A percentile compares a stretch with the other conserved stretches of the same genome.
phyloP scores from a whole-genome alignment of 2,113 vertebrate genomes.

The Indri indri region DNA sequence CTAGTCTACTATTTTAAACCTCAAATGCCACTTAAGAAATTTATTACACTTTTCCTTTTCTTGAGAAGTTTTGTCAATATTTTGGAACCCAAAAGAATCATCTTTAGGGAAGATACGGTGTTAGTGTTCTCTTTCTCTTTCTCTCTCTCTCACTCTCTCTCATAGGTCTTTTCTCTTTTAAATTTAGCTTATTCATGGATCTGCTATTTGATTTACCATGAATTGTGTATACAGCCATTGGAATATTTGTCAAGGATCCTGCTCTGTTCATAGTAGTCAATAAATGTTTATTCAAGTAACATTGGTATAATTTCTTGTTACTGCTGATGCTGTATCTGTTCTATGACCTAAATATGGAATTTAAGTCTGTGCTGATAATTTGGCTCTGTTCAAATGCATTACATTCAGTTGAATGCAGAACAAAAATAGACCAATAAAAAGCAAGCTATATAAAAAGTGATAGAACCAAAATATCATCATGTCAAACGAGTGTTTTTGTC shows the following conservation, averaged over 20 bases:
- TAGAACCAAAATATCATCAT: conserved; percentile 54
- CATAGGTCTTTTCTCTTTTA: background rate
- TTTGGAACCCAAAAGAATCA: background rate
- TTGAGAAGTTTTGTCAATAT: background rate
- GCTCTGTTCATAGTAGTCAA: background rate
- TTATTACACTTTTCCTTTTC: background rate
- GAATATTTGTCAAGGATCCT: background rate
- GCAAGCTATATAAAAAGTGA: conserved; percentile 22
- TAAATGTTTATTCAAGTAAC: background rate
- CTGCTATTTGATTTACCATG: background rate
- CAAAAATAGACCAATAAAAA: conserved; percentile 30
- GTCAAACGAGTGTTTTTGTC: conserved; percentile 62
- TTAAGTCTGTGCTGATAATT: background rate
- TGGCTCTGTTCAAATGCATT: background rate
- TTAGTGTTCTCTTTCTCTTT: background rate
- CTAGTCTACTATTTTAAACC: background rate
- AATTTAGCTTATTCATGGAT: background rate
- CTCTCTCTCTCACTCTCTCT: background rate
- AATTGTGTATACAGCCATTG: background rate
- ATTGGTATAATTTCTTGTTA: background rate
- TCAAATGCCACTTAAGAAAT: background rate
- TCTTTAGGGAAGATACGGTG: background rate
- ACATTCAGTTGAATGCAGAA: background rate
- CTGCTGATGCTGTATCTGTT: background rate
- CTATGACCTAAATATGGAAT: background rate